Percentiles rank a stretch among this genome's conserved stretches.
Evolutionary conservation across 2,113 vertebrate species (phyloP).

Genomic region (Oxyura jamaicensis): DNA sequence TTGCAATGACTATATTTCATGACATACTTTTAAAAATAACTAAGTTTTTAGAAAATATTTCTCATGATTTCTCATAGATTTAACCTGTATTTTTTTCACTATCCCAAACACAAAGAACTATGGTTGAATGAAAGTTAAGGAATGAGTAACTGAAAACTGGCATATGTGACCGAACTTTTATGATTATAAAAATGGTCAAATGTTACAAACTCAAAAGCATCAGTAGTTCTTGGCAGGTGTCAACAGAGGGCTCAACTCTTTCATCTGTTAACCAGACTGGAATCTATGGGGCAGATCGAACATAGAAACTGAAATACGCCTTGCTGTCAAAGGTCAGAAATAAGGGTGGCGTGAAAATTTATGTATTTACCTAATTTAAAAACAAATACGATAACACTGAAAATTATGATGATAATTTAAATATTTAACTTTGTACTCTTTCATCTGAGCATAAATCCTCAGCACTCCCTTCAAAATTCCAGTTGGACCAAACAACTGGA

Average conservation of each 20-base stretch:
- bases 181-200: not conserved
- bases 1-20: not conserved
- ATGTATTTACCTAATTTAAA: not conserved
- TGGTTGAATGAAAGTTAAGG: not conserved
- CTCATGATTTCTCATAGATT: not conserved
- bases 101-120: not conserved
- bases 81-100: not conserved
- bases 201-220: not conserved
- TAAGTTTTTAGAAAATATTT: not conserved
- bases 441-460: not conserved
- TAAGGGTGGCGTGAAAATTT: not conserved
- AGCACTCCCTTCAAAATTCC: not conserved
- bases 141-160: not conserved
- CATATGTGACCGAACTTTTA: not conserved
- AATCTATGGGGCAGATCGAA: not conserved
- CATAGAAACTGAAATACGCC: rapidly evolving
- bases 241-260: not conserved
- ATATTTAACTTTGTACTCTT: not conserved
- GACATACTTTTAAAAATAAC: rapidly evolving
- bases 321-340: not conserved
- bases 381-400: not conserved
- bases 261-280: rapidly evolving
- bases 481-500: not conserved
- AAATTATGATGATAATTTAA: not conserved
- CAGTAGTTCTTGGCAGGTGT: not conserved